Base-by-base conservation (phyloP, 2,797 vertebrate genomes). In the Erethizon dorsatum region DNA sequence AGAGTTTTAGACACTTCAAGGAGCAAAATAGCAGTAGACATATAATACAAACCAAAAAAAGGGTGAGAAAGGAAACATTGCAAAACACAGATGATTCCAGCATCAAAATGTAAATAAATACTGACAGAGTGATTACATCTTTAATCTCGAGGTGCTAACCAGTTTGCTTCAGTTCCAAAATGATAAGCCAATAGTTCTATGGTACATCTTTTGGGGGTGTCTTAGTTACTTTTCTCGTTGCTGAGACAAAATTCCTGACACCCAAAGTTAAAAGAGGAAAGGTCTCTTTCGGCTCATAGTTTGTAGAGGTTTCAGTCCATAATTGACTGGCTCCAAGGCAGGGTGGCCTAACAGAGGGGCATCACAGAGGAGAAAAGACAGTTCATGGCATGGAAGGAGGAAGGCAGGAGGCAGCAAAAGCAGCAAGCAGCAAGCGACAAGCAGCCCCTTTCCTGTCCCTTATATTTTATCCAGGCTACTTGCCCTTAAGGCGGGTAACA, bases 1-100 rank as follows among this genome's bases (percentile, higher is more conserved):
- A 75, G 79, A 85, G 28, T 57, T 94, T 71, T 41, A 95, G 73
- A 67, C 22, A 67, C 47, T 88, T 86, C 67, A 87, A 65, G 50
- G 57, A 90, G 45, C 50, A 90, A 54, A 92, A 65, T 5, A 65
- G 45, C 15, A 80, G 47, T 41, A 47, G 17, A 24, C 77, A 78
- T 47, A 15, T 78, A 56, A 69, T 22, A 11, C 5, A 67, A 59
- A 45, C 31, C 37, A 69, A 86, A 67, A 31, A 26, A 26, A 1
- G 11, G 9, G 1, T 80, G 41, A 71, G 54, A n/a, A 69, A 93
- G 57, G 52, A 56, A 83, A 17, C 13, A 1, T 0, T 86, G 67
- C 20, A 94, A 86, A 73, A 31, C 10, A 22, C 24, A 79, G 61
- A 61, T 11, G 69, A 82, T 67, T 83, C 15, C 47, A 75, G 59